phyloP scores from a whole-genome alignment of 2,888 invertebrate species.

The Cheilosia pagana region DNA sequence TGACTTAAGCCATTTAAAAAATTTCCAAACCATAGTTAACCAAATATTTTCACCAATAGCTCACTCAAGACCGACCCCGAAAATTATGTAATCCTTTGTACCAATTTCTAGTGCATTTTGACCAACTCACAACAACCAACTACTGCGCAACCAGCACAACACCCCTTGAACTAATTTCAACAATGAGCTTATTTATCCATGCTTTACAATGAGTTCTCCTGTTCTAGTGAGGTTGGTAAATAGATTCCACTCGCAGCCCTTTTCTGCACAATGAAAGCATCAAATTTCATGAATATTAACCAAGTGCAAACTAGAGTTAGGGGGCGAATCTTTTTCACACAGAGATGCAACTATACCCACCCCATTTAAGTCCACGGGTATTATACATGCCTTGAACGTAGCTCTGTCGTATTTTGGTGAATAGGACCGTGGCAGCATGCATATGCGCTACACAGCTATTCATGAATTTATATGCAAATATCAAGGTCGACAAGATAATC shows the following conservation, averaged over 20 bases:
- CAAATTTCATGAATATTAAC: constrained; percentile 67
- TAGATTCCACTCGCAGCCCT: constrained; percentile 11
- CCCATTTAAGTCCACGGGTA: constrained; percentile 9
- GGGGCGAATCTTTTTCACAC: constrained; percentile 8
- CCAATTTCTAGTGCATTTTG: too few relatives aligned
- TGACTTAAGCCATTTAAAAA: too few relatives aligned
- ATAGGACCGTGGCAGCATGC: neutral
- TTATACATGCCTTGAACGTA: neutral
- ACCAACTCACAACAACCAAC: too few relatives aligned
- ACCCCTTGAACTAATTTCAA: constrained; percentile 8
- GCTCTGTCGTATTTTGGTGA: constrained; percentile 10
- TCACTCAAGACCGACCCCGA: too few relatives aligned
- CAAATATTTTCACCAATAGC: too few relatives aligned
- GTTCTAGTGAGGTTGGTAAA: neutral
- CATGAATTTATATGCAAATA: constrained; percentile 68
- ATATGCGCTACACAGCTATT: constrained; percentile 29
- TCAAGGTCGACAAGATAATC: constrained; percentile 70
- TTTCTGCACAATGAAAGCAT: constrained; percentile 19
- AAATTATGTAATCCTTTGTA: too few relatives aligned
- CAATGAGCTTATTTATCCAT: constrained; percentile 1
- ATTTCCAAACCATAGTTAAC: too few relatives aligned
- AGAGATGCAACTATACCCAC: constrained; percentile 35
- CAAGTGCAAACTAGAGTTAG: constrained; percentile 42
- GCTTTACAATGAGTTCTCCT: neutral
- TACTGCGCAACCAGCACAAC: neutral